Evolutionary conservation across 2,888 invertebrate genomes (phyloP).

Genomic region (Herminia tarsipennalis): DNA sequence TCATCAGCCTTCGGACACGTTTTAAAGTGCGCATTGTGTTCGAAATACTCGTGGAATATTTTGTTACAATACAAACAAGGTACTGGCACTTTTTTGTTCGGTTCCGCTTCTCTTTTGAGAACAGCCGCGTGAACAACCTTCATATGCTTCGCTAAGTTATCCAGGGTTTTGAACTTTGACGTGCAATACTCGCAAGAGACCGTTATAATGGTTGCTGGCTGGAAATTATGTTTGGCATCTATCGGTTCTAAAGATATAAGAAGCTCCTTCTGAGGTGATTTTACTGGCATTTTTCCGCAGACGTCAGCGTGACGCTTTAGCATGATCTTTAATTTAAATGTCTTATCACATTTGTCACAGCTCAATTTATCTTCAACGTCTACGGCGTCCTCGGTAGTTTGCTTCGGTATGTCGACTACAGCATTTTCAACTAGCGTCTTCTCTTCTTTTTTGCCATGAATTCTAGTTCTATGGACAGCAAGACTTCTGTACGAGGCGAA

Average conservation of each 20-base stretch:
- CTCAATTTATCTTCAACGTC: constrained; percentile 65
- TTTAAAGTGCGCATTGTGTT: constrained; percentile 64
- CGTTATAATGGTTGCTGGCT: constrained; percentile 6
- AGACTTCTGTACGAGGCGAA: constrained; percentile 57
- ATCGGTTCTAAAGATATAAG: constrained; percentile 71
- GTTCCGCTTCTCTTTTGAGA: constrained; percentile 47
- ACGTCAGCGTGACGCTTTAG: constrained; percentile 71
- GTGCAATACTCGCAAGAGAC: constrained; percentile 67
- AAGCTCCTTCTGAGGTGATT: constrained; percentile 65
- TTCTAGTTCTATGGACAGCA: constrained; percentile 51
- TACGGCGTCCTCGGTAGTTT: constrained; percentile 46
- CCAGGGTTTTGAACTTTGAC: constrained; percentile 67
- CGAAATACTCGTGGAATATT: constrained; percentile 64
- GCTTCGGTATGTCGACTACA: constrained; percentile 49
- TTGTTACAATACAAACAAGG: constrained; percentile 71
- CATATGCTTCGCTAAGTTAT: constrained; percentile 74
- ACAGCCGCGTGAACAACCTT: constrained; percentile 71
- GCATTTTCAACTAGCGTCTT: constrained; percentile 15
- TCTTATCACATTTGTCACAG: constrained; percentile 72
- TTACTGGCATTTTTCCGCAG: constrained; percentile 53
- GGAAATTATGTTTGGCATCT: constrained; percentile 43
- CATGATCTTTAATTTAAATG: constrained; percentile 81
- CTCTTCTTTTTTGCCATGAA: constrained; percentile 48
- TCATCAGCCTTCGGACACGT: constrained; percentile 59
- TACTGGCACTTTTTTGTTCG: constrained; percentile 43